Conservation (phyloP, 2,888 invertebrate species). For the Iphiclides podalirius region DNA sequence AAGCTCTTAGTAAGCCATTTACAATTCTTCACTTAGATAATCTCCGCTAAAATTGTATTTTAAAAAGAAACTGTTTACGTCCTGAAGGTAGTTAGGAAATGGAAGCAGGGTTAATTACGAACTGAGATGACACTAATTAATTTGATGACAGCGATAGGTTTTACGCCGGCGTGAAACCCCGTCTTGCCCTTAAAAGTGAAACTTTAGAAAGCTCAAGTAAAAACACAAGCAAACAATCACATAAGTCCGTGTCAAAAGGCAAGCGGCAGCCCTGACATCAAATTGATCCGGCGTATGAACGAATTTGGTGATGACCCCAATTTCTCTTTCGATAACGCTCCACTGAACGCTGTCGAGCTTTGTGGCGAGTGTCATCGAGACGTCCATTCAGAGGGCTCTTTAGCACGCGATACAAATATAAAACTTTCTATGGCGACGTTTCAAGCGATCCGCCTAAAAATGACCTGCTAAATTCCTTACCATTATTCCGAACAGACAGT, state of each 20-base stretch:
- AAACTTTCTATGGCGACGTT: constrained; percentile 22
- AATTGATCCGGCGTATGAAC: constrained; percentile 21
- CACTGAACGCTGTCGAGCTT: constrained; percentile 36
- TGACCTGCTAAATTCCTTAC: background rate
- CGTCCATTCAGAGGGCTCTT: constrained; percentile 16
- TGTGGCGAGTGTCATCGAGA: constrained; percentile 18
- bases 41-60: no score
- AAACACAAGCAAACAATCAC: no score
- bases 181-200: no score
- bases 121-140: no score
- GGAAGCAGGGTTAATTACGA: no score
- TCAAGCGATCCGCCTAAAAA: background rate
- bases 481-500: background rate
- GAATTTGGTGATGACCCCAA: constrained; percentile 70
- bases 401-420: constrained; percentile 1
- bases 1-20: no score
- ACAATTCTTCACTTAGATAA: no score
- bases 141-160: no score
- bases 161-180: no score
- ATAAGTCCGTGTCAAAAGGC: background rate
- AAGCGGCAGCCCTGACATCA: constrained; percentile 15
- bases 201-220: no score
- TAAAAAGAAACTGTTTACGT: no score
- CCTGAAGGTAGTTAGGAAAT: no score
- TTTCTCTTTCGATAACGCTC: constrained; percentile 70